Conservation (phyloP, 2,888 invertebrate genomes). For the Dolichopus griseipennis region DNA sequence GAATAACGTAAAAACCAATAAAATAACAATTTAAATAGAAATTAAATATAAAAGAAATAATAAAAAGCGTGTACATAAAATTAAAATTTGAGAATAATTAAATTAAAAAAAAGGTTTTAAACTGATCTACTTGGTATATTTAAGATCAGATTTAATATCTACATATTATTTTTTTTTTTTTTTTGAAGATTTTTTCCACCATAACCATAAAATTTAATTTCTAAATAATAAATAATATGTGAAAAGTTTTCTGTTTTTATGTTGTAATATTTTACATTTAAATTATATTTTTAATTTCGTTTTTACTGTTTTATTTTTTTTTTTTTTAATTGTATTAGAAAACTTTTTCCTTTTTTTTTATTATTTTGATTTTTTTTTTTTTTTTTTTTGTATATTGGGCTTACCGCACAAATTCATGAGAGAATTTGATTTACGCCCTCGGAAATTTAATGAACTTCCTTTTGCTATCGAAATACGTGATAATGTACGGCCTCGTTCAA, state of each 20-base stretch:
- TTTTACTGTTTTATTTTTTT: background rate
- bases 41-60: no score
- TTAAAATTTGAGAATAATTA: no score
- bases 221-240: background rate
- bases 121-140: background rate
- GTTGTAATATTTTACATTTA: no score
- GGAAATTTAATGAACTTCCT: slow-evolving; percentile 76
- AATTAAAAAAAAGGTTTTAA: no score
- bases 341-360: background rate
- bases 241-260: background rate
- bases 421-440: slow-evolving; percentile 87
- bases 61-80: no score
- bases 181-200: background rate
- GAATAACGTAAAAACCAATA: no score
- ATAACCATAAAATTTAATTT: background rate
- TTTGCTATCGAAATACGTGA: slow-evolving; percentile 68
- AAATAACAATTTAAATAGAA: no score
- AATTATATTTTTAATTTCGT: background rate
- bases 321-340: background rate
- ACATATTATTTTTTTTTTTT: background rate
- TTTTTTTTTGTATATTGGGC: slow-evolving; percentile 44
- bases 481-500: slow-evolving; percentile 51
- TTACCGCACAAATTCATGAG: slow-evolving; percentile 95
- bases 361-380: slow-evolving; percentile 15
- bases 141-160: background rate